Evolutionary conservation across 2,797 vertebrate species (phyloP), one percentile per base, ranked within the genome.

Genomic region (Sebastolobus altivelis): DNA sequence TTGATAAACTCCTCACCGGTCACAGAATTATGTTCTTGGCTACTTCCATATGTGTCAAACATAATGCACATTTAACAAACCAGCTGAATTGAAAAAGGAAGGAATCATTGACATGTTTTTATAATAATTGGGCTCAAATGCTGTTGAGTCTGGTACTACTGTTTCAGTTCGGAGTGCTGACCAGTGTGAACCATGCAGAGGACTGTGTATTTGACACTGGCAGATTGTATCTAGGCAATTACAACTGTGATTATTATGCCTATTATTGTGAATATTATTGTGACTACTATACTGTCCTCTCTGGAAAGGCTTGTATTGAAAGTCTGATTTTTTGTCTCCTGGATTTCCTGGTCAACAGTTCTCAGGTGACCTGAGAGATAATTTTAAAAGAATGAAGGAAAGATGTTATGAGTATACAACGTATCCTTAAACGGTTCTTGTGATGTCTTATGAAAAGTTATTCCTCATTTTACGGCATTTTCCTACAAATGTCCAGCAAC

Each of bases 141-240:
- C 0, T 0, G 35, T 58, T 74, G 14, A 79, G 38, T 69, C 46
- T 40, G 70, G 40, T 43, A 16, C 27, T 27, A 27, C 38, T 73
- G 35, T 37, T 69, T 68, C 10, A 27, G 37, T 49, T 49, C 46
- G 20, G 69, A 78, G 43, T 37, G 33, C 35, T 35, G 35, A 81
- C 29, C 8, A 61, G 8, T 37, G 37, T 75, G 59, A 27, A 76
- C 62, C 55, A 61, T 62, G 49, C 54, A 77, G 27, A 68, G 7
- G 31, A 67, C 6, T 52, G 35, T 58, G 58, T 29, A 62, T 59
- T 18, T 72, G 33, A 60, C 65, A 69, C 29, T 5, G 25, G 18
- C 33, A 79, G 65, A 79, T 38, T 55, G 25, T 46, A 75, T 65
- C 35, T 46, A 22, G 60, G 3, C 2, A 37, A 63, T 55, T 9